Evolutionary conservation across 2,888 invertebrate genomes (phyloP).

Genomic region (Noctua janthina): DNA sequence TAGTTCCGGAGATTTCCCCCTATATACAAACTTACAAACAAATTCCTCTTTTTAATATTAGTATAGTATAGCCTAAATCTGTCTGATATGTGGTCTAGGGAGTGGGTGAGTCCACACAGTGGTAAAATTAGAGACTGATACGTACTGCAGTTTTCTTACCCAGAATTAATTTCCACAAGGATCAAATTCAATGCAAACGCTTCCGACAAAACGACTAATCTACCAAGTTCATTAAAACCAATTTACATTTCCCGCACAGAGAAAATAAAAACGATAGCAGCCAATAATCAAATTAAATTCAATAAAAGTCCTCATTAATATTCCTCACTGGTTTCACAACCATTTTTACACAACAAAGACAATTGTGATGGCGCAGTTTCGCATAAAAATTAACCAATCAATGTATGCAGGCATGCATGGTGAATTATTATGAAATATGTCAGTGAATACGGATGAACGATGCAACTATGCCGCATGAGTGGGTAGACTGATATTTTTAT

Average conservation of each 20-base stretch:
- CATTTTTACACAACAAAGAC: slow-evolving; percentile 71
- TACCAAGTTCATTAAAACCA: slow-evolving; percentile 15
- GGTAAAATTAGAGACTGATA: neutral
- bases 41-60: neutral
- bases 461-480: slow-evolving; percentile 60
- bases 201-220: neutral
- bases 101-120: neutral
- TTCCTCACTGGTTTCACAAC: slow-evolving; percentile 54
- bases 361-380: slow-evolving; percentile 65
- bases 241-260: neutral
- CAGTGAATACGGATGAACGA: slow-evolving; percentile 68
- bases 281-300: slow-evolving; percentile 33
- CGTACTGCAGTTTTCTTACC: neutral
- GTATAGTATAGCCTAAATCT: neutral
- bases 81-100: neutral
- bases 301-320: slow-evolving; percentile 55
- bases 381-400: slow-evolving; percentile 76
- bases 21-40: too few relatives aligned
- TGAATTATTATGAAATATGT: slow-evolving; percentile 75
- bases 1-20: too few relatives aligned
- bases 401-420: slow-evolving; percentile 64
- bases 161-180: neutral
- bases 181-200: neutral
- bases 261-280: slow-evolving; percentile 22
- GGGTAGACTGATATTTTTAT: slow-evolving; percentile 55